These are phyloP conservation scores for Neodiprion fabricii DNA, from an alignment of 1,140 invertebrate species.

Conservation along the genomic window DNA sequence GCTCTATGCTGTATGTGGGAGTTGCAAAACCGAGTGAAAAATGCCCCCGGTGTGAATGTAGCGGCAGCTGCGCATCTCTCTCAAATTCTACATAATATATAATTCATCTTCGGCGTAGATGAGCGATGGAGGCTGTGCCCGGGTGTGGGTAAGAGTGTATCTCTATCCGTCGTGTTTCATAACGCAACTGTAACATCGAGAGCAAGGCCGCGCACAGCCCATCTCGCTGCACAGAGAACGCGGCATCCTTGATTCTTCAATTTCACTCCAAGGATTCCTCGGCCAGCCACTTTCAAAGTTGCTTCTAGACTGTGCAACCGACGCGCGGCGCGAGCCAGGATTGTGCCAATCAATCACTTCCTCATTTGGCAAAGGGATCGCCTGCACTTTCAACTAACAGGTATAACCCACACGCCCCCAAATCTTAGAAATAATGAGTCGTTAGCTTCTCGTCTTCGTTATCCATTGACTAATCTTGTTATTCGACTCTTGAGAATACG, in stretches of 20 bases:
- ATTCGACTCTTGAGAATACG: no score
- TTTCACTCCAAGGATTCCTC: neutral
- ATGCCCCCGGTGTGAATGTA: no score
- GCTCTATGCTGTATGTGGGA: no score
- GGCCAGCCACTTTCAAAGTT: neutral
- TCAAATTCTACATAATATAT: no score
- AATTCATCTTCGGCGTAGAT: no score
- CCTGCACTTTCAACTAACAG: neutral
- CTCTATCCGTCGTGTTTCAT: neutral
- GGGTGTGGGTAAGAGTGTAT: no score
- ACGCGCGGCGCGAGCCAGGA: neutral
- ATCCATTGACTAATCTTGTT: no score
- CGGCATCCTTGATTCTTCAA: constrained; percentile 7
- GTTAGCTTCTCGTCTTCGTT: no score
- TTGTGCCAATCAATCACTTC: neutral
- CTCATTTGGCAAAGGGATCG: neutral
- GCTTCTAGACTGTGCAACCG: neutral
- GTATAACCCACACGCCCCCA: neutral
- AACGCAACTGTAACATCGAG: neutral
- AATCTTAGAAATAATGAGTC: neutral
- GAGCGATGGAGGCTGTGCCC: no score
- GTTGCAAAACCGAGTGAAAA: no score
- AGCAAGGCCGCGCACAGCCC: neutral
- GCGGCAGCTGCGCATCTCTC: no score
- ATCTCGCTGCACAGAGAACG: neutral